Percentiles rank a stretch among this genome's conserved stretches.
Conservation (phyloP, 2,888 invertebrate species). For the Tenthredo amoena region DNA sequence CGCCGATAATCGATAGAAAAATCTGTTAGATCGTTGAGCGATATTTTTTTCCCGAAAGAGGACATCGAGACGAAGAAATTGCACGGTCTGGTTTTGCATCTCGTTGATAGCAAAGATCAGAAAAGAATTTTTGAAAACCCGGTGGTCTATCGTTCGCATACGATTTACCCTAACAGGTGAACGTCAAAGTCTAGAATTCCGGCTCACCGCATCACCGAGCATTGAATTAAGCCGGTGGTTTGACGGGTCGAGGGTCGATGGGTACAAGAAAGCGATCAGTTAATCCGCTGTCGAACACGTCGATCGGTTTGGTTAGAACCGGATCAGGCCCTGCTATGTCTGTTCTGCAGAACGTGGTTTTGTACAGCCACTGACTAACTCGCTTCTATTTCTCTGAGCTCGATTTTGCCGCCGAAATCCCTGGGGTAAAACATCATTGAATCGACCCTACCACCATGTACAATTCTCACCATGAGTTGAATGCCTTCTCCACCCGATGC, state of each 20-base stretch:
- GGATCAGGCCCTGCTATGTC: not conserved
- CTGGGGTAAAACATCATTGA: conserved; percentile 10
- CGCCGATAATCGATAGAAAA: no score
- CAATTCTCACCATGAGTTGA: not conserved
- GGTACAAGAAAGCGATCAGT: conserved; percentile 43
- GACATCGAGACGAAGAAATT: not conserved
- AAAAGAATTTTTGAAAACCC: not conserved
- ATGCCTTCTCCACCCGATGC: not conserved
- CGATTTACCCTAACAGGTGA: not conserved
- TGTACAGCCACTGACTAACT: not conserved
- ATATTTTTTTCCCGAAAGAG: not conserved
- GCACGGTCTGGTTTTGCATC: not conserved
- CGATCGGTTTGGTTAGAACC: conserved; percentile 13
- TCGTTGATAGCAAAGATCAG: not conserved
- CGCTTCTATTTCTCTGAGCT: not conserved
- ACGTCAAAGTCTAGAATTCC: conserved; percentile 2
- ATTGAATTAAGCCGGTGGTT: conserved; percentile 29
- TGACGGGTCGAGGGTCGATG: conserved; percentile 21
- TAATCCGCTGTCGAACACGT: conserved; percentile 40
- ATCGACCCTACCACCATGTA: not conserved
- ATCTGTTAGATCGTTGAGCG: no score
- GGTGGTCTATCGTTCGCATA: not conserved
- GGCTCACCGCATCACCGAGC: conserved; percentile 18
- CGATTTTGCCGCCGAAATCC: not conserved
- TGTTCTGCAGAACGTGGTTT: not conserved